Evolutionary conservation across 1,140 invertebrate species (phyloP).

Genomic region (Drosophila persimilis): DNA sequence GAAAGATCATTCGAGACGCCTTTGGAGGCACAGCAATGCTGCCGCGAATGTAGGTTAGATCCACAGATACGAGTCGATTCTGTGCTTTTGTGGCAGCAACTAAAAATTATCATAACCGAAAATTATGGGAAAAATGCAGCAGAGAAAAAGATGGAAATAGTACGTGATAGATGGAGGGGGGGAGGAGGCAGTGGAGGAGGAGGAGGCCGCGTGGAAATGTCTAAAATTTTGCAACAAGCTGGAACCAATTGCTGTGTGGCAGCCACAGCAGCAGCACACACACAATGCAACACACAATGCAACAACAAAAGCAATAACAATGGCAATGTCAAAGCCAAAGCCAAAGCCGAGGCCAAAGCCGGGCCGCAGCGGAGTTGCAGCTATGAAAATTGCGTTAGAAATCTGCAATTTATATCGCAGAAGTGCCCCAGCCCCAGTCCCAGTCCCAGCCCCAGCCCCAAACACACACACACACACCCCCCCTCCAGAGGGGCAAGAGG

Average conservation of each 20-base stretch:
- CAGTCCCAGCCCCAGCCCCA: neutral
- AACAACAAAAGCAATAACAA: conserved; percentile 46
- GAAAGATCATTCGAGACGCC: conserved; percentile 13
- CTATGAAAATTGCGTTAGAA: conserved; percentile 81
- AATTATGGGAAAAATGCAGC: conserved; percentile 55
- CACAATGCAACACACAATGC: conserved; percentile 10
- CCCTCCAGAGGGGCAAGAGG: neutral
- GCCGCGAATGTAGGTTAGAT: conserved; percentile 57
- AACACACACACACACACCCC: conserved; percentile 40
- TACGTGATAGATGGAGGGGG: neutral
- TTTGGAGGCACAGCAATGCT: neutral
- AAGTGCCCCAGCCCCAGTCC: conserved; percentile 43
- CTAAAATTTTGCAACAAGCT: conserved; percentile 75
- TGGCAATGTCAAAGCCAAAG: conserved; percentile 63
- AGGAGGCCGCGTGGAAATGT: conserved; percentile 49
- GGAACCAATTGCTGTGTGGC: conserved; percentile 62
- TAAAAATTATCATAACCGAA: conserved; percentile 76
- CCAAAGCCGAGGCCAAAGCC: neutral
- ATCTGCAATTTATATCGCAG: conserved; percentile 78
- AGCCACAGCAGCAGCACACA: conserved; percentile 11
- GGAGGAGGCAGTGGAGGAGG: conserved; percentile 17
- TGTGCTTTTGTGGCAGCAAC: conserved; percentile 42
- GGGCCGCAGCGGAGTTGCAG: conserved; percentile 50
- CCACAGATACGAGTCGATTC: conserved; percentile 11
- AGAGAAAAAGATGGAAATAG: conserved; percentile 50